Conservation (phyloP, 2,888 invertebrate species). For the Scaptomyza cyrtandrae region DNA sequence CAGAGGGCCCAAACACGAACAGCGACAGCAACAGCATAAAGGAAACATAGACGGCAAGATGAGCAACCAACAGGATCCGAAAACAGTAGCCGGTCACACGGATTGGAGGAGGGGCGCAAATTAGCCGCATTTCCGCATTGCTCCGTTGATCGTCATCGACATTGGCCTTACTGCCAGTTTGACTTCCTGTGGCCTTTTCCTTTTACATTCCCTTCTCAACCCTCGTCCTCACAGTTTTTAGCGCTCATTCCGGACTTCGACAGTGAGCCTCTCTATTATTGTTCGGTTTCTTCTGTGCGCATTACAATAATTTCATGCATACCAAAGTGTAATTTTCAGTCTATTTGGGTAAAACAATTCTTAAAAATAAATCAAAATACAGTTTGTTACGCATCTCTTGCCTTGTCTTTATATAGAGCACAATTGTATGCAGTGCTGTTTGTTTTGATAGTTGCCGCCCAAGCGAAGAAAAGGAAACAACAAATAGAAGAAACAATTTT, state of each 20-base stretch:
- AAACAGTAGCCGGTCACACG: constrained; percentile 35
- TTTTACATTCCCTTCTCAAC: constrained; percentile 30
- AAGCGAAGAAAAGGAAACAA: constrained; percentile 3
- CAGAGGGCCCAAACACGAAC: constrained; percentile 35
- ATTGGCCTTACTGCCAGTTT: constrained; percentile 65
- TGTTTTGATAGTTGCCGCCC: constrained; percentile 66
- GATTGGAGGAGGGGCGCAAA: constrained; percentile 49
- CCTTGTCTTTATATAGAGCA: constrained; percentile 43
- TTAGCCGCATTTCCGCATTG: constrained; percentile 77
- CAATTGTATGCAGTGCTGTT: constrained; percentile 6
- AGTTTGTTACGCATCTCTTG: constrained; percentile 63
- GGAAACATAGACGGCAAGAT: constrained; percentile 37
- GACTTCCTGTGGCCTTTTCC: constrained; percentile 76
- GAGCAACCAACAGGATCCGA: constrained; percentile 39
- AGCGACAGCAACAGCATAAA: constrained; percentile 5
- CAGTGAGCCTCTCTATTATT: constrained; percentile 23
- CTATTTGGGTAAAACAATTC: constrained; percentile 61
- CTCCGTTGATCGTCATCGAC: constrained; percentile 45
- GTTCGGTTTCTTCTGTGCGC: constrained; percentile 10
- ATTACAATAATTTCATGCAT: constrained; percentile 62
- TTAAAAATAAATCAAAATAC: constrained; percentile 72
- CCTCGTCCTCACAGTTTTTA: constrained; percentile 17
- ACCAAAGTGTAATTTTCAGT: constrained; percentile 21
- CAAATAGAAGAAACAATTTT: too few species aligned
- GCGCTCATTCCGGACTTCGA: background rate